Percentiles rank a stretch among this genome's conserved stretches.
phyloP scores from a whole-genome alignment of 2,888 invertebrate species.

The Eilema depressum region DNA sequence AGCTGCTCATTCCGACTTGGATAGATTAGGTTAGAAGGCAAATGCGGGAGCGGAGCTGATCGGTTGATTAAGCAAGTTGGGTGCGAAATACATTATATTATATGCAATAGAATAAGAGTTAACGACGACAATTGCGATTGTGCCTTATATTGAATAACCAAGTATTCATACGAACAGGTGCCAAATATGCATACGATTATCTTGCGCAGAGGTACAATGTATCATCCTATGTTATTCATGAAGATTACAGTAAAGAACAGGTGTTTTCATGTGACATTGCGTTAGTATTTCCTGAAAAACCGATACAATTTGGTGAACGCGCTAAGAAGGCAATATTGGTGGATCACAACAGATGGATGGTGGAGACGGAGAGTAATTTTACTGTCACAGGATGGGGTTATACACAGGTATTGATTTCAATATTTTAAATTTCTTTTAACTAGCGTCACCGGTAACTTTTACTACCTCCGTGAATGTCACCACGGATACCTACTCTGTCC shows the following conservation, averaged over 20 bases:
- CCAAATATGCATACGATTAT: conserved; percentile 63
- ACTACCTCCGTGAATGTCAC: too few species aligned
- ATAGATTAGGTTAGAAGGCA: too few species aligned
- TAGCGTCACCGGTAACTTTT: background rate
- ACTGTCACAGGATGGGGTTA: conserved; percentile 74
- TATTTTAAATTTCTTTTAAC: too few species aligned
- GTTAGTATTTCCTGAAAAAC: conserved; percentile 59
- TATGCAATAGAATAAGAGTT: too few species aligned
- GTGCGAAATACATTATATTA: too few species aligned
- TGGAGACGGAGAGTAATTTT: conserved; percentile 52
- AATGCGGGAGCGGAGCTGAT: too few species aligned
- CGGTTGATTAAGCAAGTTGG: too few species aligned
- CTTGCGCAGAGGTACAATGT: conserved; percentile 55
- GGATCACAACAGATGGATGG: conserved; percentile 65
- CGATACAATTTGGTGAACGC: conserved; percentile 53
- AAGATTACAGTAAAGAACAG: conserved; percentile 61
- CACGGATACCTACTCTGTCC: too few species aligned
- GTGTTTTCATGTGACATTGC: conserved; percentile 72
- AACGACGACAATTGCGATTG: too few species aligned
- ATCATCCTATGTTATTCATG: conserved; percentile 55
- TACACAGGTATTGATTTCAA: conserved; percentile 56
- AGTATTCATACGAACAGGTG: conserved; percentile 53
- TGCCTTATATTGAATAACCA: background rate
- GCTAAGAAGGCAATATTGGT: conserved; percentile 65
- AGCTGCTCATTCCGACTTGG: too few species aligned